These are phyloP conservation scores for Drosophila meridionalis DNA, from an alignment of 2,888 invertebrate genomes.

Conservation along the genomic window DNA sequence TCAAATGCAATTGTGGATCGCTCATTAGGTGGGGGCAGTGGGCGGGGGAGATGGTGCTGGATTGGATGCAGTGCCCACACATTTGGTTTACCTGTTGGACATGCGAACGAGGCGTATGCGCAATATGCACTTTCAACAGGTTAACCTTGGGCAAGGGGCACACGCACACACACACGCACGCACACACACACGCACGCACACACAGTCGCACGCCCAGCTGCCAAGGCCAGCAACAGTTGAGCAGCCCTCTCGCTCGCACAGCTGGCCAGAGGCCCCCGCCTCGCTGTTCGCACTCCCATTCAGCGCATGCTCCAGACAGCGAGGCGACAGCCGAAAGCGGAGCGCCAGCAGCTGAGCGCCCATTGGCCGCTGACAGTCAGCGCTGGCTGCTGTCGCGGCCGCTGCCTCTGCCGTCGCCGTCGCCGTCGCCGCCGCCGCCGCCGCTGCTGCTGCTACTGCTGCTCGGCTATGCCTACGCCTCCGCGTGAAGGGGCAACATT, in stretches of 20 bases:
- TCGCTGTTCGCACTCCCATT: slow-evolving; percentile 37
- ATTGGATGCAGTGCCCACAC: slow-evolving; percentile 9
- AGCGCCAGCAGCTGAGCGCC: slow-evolving; percentile 13
- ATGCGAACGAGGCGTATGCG: slow-evolving; percentile 66
- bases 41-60: neutral
- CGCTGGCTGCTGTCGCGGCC: neutral
- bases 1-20: slow-evolving; percentile 16
- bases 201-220: neutral
- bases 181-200: neutral
- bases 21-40: slow-evolving; percentile 2
- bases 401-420: neutral
- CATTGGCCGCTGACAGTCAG: slow-evolving; percentile 60
- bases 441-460: neutral
- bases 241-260: slow-evolving; percentile 32
- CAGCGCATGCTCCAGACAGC: slow-evolving; percentile 65
- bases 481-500: slow-evolving; percentile 3
- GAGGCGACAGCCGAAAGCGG: slow-evolving; percentile 38
- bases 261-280: slow-evolving; percentile 5
- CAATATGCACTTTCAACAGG: slow-evolving; percentile 76
- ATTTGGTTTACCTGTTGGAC: slow-evolving; percentile 45
- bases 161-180: neutral
- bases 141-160: slow-evolving; percentile 61
- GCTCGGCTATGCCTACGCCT: slow-evolving; percentile 1
- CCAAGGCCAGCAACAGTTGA: slow-evolving; percentile 29
- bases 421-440: neutral